Percentiles rank a stretch among this genome's conserved stretches.
Conservation (phyloP, 2,797 vertebrate species). For the Acipenser transmontanus region DNA sequence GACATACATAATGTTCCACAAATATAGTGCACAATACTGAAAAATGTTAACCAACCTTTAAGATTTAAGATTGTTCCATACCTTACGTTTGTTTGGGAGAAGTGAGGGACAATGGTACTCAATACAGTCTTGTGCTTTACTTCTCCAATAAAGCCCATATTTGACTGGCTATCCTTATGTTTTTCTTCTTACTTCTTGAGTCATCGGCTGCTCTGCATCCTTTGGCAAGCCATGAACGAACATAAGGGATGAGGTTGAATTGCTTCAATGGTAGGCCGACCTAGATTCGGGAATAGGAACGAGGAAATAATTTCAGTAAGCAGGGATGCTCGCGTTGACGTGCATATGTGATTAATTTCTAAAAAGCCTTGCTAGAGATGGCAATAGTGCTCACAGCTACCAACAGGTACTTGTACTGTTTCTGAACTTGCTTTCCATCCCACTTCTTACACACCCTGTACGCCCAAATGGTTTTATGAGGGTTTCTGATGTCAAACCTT, state of each 20-base stretch:
- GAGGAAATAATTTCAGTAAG: conserved; percentile 11
- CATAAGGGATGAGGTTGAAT: conserved; percentile 12
- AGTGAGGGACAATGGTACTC: too few relatives aligned
- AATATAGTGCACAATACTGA: too few relatives aligned
- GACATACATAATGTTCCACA: too few relatives aligned
- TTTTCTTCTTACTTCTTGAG: background rate
- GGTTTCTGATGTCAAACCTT: conserved; percentile 11
- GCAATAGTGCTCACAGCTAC: conserved; percentile 7
- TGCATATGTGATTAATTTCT: conserved; percentile 14
- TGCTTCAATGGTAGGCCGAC: conserved; percentile 10
- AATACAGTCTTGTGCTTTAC: background rate
- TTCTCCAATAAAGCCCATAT: conserved; percentile 16
- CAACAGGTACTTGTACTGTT: conserved; percentile 5
- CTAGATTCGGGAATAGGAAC: conserved; percentile 9
- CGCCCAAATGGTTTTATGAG: too few relatives aligned
- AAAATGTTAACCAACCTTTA: too few relatives aligned
- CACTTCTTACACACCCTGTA: too few relatives aligned
- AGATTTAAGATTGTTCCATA: too few relatives aligned
- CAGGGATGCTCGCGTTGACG: conserved; percentile 1
- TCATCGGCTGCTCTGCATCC: conserved; percentile 1
- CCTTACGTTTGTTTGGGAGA: too few relatives aligned
- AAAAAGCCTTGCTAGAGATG: conserved; percentile 13
- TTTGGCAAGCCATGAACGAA: conserved; percentile 9
- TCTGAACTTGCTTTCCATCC: too few relatives aligned
- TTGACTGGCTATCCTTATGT: background rate